Conservation (phyloP, 2,888 invertebrate genomes). For the Cryptocheilus praepositus region DNA sequence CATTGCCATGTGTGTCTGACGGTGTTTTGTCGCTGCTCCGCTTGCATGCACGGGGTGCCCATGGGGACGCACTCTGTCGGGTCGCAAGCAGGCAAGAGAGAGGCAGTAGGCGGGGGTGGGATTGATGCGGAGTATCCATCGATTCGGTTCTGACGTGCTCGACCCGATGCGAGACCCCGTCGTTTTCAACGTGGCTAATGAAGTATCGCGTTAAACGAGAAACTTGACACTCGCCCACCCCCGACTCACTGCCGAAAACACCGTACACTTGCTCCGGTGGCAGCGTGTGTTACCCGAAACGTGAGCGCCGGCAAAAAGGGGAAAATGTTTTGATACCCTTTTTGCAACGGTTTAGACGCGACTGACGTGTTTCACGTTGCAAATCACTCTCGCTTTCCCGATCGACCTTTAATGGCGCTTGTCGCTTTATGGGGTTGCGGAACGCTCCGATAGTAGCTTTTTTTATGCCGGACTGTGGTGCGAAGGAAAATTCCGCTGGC, state of each 20-base stretch:
- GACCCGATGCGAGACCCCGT: conserved; percentile 45
- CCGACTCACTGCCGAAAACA: neutral
- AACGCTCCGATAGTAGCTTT: too few relatives aligned
- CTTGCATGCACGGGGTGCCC: conserved; percentile 11
- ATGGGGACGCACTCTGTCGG: conserved; percentile 13
- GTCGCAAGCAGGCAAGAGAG: conserved; percentile 30
- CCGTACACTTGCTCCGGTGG: neutral
- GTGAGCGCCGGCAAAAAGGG: neutral
- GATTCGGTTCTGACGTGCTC: conserved; percentile 33
- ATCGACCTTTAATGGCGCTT: conserved; percentile 13
- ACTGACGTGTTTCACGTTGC: too few relatives aligned
- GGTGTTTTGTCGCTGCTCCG: conserved; percentile 20
- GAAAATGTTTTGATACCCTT: conserved; percentile 4
- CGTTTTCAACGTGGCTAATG: conserved; percentile 63
- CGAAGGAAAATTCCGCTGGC: too few relatives aligned
- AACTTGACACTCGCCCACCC: conserved; percentile 55
- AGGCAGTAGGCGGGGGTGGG: conserved; percentile 34
- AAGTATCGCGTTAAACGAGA: conserved; percentile 70
- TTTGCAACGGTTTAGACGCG: neutral
- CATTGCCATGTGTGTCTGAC: conserved; percentile 2
- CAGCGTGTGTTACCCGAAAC: neutral
- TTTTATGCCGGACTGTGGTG: too few relatives aligned
- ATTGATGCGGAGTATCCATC: conserved; percentile 36
- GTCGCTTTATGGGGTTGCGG: neutral
- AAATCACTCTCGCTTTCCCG: neutral